These are phyloP conservation scores for Hypsibius dujardini DNA, from an alignment of 1,140 invertebrate species.

Conservation along the genomic window DNA sequence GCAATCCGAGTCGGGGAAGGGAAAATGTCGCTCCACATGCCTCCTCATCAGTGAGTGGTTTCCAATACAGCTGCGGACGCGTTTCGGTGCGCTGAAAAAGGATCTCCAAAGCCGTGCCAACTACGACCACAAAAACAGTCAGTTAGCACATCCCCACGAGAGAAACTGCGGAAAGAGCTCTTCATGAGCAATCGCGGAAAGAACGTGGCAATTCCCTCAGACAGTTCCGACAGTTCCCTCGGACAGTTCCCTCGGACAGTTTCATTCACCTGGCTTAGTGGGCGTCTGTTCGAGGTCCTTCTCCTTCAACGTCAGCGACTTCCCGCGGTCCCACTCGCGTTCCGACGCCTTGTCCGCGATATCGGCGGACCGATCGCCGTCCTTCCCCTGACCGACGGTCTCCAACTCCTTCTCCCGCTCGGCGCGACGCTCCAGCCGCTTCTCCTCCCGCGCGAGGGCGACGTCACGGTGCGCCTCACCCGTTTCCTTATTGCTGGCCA, in stretches of 20 bases:
- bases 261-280: background rate
- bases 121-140: background rate
- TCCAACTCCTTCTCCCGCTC: background rate
- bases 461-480: background rate
- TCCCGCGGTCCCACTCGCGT: background rate
- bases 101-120: background rate
- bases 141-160: background rate
- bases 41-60: background rate
- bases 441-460: background rate
- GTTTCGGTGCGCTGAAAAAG: background rate
- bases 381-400: background rate
- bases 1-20: too few species aligned
- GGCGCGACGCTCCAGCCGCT: background rate
- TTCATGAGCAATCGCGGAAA: background rate
- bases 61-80: background rate
- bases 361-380: background rate
- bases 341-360: background rate
- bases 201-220: background rate
- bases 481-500: slow-evolving; percentile 5
- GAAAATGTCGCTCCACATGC: background rate
- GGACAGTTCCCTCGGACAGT: too few species aligned
- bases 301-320: background rate
- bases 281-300: background rate
- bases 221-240: background rate
- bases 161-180: background rate